A percentile compares a stretch with the other conserved stretches of the same genome.
Conservation (phyloP, 2,113 vertebrate species). For the Ochotona curzoniae region DNA sequence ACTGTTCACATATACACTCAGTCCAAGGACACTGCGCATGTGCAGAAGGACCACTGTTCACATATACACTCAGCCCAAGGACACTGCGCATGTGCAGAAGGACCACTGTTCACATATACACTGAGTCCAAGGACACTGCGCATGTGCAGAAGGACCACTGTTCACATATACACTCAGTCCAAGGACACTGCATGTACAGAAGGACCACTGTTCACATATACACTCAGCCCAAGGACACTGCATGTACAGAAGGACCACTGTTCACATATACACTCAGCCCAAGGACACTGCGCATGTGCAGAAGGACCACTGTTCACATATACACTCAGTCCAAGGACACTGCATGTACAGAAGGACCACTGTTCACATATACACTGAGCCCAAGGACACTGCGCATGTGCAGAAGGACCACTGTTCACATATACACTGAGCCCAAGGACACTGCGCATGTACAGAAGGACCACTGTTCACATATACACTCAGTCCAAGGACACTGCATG, state of each 20-base stretch:
- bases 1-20: accelerated
- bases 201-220: too few species aligned
- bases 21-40: background rate
- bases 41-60: too few species aligned
- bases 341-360: accelerated
- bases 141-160: accelerated
- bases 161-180: background rate
- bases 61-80: background rate
- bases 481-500: background rate
- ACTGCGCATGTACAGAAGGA: too few species aligned
- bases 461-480: accelerated
- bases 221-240: accelerated
- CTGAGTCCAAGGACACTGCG: accelerated
- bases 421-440: background rate
- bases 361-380: background rate
- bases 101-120: too few species aligned
- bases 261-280: background rate
- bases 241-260: accelerated
- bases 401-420: too few species aligned
- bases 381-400: background rate
- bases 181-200: background rate
- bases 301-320: too few species aligned
- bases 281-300: background rate
- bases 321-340: accelerated
- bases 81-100: accelerated